A percentile compares a stretch with the other conserved stretches of the same genome.
These are phyloP conservation scores for Pseudococcus longispinus DNA, from an alignment of 2,888 invertebrate species.

Conservation along the genomic window DNA sequence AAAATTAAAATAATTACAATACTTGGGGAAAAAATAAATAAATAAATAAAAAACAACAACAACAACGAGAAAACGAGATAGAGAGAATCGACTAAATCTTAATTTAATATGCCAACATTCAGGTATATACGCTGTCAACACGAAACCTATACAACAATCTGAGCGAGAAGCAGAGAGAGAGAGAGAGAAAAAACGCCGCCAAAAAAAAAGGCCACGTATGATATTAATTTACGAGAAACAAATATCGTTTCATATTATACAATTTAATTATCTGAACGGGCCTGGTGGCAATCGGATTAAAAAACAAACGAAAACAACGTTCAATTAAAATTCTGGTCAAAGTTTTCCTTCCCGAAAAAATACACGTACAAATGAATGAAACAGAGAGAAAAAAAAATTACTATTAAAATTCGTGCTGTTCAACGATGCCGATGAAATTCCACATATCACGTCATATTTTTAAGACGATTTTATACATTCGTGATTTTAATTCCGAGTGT, in stretches of 20 bases:
- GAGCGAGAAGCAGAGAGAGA: background rate
- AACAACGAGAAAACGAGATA: background rate
- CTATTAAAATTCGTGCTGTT: constrained; percentile 36
- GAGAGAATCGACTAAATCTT: constrained; percentile 31
- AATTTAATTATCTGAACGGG: constrained; percentile 31
- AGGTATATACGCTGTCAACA: constrained; percentile 22
- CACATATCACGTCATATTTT: background rate
- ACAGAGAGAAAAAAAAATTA: constrained; percentile 2
- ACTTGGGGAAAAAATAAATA: background rate
- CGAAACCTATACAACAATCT: background rate
- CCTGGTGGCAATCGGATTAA: constrained; percentile 43
- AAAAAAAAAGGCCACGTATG: constrained; percentile 23
- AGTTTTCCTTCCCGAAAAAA: constrained; percentile 7
- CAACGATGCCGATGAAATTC: constrained; percentile 33
- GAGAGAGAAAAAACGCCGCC: background rate
- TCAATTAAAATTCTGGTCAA: constrained; percentile 38
- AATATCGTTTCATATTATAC: constrained; percentile 34
- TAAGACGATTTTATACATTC: constrained; percentile 28
- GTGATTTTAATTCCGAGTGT: background rate
- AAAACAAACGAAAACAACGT: constrained; percentile 40
- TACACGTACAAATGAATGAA: background rate
- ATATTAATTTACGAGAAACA: constrained; percentile 39
- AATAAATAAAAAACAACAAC: background rate
- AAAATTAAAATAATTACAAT: constrained; percentile 47
- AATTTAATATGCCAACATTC: constrained; percentile 37